A percentile compares a stretch with the other conserved stretches of the same genome.
Conservation (phyloP, 2,888 invertebrate species). For the Tiliacea aurago region DNA sequence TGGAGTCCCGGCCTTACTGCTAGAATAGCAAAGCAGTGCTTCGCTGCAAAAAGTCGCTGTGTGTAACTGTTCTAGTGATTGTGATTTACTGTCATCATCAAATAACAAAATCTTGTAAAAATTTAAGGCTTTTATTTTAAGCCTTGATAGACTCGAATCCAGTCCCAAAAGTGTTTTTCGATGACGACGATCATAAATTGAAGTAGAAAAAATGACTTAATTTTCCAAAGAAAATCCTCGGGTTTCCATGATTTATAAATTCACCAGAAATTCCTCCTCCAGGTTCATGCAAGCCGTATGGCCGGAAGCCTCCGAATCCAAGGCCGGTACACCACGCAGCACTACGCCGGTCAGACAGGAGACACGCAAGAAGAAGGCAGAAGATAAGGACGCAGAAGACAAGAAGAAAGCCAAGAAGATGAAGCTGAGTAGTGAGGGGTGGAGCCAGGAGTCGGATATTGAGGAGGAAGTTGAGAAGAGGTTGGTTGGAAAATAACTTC, state of each 20-base stretch:
- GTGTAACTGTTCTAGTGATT: neutral
- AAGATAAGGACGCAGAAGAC: constrained; percentile 68
- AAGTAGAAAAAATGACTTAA: neutral
- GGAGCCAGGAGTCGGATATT: constrained; percentile 87
- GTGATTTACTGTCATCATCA: neutral
- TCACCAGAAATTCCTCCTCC: neutral
- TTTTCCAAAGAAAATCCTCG: neutral
- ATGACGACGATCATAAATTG: too few species aligned
- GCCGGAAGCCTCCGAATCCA: constrained; percentile 78
- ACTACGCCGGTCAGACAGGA: constrained; percentile 72
- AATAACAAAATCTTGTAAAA: neutral
- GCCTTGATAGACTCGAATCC: neutral
- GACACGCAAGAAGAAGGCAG: constrained; percentile 66
- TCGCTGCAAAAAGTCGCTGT: neutral
- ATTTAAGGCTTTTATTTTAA: neutral
- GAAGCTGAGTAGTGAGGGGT: constrained; percentile 82
- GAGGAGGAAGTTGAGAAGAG: constrained; percentile 79
- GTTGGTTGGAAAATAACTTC: constrained; percentile 60
- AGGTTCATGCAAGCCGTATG: constrained; percentile 88
- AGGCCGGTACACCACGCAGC: constrained; percentile 72
- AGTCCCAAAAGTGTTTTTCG: neutral
- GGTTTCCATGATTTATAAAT: neutral
- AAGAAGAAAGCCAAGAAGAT: constrained; percentile 78
- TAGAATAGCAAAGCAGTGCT: neutral
- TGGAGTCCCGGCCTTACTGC: too few species aligned